These are phyloP conservation scores for Felis chaus DNA, from an alignment of 2,113 vertebrate species.

Conservation along the genomic window DNA sequence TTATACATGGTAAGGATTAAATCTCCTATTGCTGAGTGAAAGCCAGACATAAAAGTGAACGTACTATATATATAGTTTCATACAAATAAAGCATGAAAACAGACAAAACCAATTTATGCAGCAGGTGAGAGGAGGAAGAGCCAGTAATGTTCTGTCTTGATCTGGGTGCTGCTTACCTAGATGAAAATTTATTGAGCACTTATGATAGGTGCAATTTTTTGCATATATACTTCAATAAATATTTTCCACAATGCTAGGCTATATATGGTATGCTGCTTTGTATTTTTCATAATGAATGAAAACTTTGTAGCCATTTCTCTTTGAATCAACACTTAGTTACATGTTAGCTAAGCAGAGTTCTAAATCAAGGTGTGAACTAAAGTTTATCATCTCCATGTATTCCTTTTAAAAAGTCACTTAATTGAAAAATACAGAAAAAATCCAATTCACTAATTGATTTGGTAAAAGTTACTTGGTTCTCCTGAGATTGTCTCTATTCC, in stretches of 20 bases:
- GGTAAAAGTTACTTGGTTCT: background rate
- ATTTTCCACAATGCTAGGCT: background rate
- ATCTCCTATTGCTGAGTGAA: background rate
- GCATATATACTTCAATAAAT: background rate
- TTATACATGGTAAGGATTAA: background rate
- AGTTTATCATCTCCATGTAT: background rate
- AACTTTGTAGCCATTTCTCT: background rate
- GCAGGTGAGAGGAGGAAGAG: background rate
- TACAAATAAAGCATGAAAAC: background rate
- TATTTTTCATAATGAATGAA: background rate
- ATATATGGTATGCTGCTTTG: background rate
- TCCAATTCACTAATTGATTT: conserved; percentile 4
- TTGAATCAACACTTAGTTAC: background rate
- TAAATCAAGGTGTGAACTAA: background rate
- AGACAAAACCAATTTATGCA: background rate
- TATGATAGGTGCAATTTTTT: background rate
- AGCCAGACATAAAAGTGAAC: background rate
- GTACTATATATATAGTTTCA: background rate
- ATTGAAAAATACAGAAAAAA: background rate
- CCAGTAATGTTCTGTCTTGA: background rate
- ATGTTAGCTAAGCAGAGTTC: conserved; percentile 9
- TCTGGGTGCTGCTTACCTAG: background rate
- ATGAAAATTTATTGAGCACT: background rate
- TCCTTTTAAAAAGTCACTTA: conserved; percentile 23
- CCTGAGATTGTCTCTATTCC: background rate